Base-by-base conservation (phyloP, 1,140 invertebrate genomes). In the Brachionus koreanus region DNA sequence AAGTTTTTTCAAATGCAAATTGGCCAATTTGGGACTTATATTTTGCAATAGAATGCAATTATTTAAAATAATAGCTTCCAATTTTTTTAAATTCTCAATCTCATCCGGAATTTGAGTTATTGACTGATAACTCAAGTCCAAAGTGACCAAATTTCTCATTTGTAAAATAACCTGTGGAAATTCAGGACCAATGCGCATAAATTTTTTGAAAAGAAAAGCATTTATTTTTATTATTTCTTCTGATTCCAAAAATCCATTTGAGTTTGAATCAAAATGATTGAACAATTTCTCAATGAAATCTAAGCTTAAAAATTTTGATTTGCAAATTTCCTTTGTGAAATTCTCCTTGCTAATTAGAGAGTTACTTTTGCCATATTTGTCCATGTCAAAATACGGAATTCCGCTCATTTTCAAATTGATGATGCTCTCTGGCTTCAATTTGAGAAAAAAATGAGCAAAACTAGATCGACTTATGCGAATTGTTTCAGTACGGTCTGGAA, bases 1-100 rank as follows among this genome's bases (percentile, higher is more conserved):
- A 29, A 88, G 83, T 13, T 86, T 83, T 13, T 82, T 82, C 16
- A 88, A 82, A n/a, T 84, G 83, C 35, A 88, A 81, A 19, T 85
- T 84, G 13, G 39, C 25, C 25, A 88, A 83, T 75, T 84, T 84
- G 2, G 83, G 39, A 13, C 86, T 86, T 7, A 87, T 79, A 2
- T 13, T 74, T 23, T 81, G 42, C 3, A 83, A 19, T 16, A 49
- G n/a, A 29, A 67, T 72, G 65, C 76, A 79, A 57, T 82, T 16
- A 75, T 25, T 29, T 3, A 83, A 37, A 12, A 25, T 82, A 2
- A 83, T 9, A 12, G 61, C 19, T n/a, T 67, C 16, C 33, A 83
- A 63, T 42, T 82, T 82, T 25, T n/a, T 37, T 5, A 83, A 16
- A 19, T 49, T 43, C 29, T 79, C 39, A 46, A 83, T 82, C 5